Base-by-base conservation (phyloP, 2,113 vertebrate species). In the Thinocorus orbignyianus region DNA sequence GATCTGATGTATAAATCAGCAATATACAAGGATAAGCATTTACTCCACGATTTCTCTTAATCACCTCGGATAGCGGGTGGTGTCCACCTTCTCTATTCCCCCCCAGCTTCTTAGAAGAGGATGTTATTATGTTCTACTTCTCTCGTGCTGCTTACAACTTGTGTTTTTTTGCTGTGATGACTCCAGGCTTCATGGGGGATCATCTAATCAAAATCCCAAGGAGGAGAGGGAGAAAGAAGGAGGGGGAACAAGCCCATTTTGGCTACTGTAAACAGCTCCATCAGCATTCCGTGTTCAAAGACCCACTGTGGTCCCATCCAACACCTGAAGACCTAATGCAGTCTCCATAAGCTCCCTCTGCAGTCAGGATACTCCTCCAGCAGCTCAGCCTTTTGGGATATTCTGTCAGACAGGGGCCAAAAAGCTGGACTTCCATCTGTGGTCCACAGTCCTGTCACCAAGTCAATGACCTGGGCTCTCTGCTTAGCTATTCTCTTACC, bases 1-100 rank as follows among this genome's bases (percentile, higher is more conserved):
- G 17, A 89, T 46, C 44, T 81, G 81, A 91, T 57, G 51, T 69
- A 91, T 81, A 92, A 93, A 81, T 33, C 86, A 96, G 83, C 33
- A 71, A 15, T 51, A 84, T 20, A 35, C 17, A 72, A 58, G 68
- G 60, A 31, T 42, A 35, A 0, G 3, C 13, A 28, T 73, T 73
- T 78, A 58, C 42, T 66, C 55, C n/a, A 41, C 33, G 33, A 25
- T 72, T 85, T 84, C 61, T 90, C 73, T 89, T 54, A 13, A 69
- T 90, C 46, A 42, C 20, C 18, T 79, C 0, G 1, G 6, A 26
- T 71, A 58, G 55, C 0, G 1, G 23, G 7, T 60, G 37, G 48
- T 76, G 42, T 49, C n/a, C n/a, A n/a, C n/a, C n/a, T n/a, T n/a
- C n/a, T n/a, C n/a, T n/a, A n/a, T n/a, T n/a, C n/a, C n/a, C n/a